Evolutionary conservation across 1,140 invertebrate species (phyloP).

Genomic region (Eueides isabella): DNA sequence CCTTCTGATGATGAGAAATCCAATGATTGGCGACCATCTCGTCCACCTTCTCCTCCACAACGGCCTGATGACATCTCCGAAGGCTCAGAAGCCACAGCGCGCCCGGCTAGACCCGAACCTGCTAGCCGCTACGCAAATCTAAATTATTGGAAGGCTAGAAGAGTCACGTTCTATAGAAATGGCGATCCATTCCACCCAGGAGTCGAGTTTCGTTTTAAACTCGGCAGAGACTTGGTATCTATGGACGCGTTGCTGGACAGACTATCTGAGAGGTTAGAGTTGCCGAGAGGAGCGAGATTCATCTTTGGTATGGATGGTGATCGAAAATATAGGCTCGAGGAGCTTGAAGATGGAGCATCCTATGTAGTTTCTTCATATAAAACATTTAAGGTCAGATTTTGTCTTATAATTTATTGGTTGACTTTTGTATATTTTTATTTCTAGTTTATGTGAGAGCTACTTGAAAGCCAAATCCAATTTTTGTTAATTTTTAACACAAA

Average conservation of each 20-base stretch:
- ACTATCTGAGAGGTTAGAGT: constrained; percentile 90
- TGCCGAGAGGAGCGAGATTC: constrained; percentile 92
- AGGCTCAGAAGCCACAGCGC: constrained; percentile 67
- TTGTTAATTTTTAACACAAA: no score
- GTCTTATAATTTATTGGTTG: neutral
- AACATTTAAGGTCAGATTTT: constrained; percentile 91
- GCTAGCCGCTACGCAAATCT: constrained; percentile 88
- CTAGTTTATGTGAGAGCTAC: neutral
- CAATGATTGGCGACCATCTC: constrained; percentile 72
- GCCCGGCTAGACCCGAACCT: constrained; percentile 69
- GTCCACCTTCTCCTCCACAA: constrained; percentile 73
- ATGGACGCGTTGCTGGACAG: constrained; percentile 93
- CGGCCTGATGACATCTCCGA: constrained; percentile 70
- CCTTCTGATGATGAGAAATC: constrained; percentile 71
- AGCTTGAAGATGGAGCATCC: constrained; percentile 93
- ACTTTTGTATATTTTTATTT: neutral
- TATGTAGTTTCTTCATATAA: constrained; percentile 96
- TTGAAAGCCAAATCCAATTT: neutral
- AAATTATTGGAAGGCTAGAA: constrained; percentile 92
- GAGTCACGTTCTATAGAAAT: constrained; percentile 96
- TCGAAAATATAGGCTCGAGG: constrained; percentile 91
- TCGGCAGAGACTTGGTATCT: constrained; percentile 92
- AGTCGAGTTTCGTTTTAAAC: constrained; percentile 93
- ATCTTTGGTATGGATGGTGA: constrained; percentile 96
- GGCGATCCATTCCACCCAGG: constrained; percentile 96